These are phyloP conservation scores for Climacteris rufus DNA, from an alignment of 2,113 vertebrate genomes.

Conservation along the genomic window DNA sequence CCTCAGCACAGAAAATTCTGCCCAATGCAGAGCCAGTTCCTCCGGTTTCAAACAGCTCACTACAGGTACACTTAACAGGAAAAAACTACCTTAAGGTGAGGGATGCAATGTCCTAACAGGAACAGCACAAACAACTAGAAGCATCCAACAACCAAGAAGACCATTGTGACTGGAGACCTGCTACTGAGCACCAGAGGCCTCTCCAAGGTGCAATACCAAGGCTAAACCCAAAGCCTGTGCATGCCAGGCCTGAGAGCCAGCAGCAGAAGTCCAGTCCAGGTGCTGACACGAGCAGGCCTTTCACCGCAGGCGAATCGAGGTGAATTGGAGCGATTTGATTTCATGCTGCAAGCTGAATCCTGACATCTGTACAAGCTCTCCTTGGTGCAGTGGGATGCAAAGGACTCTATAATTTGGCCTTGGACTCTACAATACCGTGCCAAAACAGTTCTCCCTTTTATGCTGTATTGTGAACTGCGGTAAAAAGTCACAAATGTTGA, in stretches of 20 bases:
- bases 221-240: neutral
- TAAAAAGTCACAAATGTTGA: neutral
- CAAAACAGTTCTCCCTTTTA: neutral
- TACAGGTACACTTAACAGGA: neutral
- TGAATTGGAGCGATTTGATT: accelerated
- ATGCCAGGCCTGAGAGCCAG: neutral
- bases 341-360: accelerated
- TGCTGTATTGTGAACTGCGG: accelerated
- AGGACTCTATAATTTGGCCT: neutral
- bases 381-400: neutral
- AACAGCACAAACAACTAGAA: neutral
- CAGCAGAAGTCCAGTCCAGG: neutral
- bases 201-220: neutral
- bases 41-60: neutral
- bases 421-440: neutral
- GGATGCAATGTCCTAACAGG: neutral
- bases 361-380: accelerated
- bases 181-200: neutral
- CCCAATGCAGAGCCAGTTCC: accelerated
- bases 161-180: no score
- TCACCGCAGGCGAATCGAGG: accelerated
- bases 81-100: neutral
- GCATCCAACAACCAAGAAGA: no score
- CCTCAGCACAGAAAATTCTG: neutral
- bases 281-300: accelerated